Percentiles rank a stretch among this genome's conserved stretches.
Evolutionary conservation across 2,113 vertebrate species (phyloP).

Genomic region (Silurus meridionalis): DNA sequence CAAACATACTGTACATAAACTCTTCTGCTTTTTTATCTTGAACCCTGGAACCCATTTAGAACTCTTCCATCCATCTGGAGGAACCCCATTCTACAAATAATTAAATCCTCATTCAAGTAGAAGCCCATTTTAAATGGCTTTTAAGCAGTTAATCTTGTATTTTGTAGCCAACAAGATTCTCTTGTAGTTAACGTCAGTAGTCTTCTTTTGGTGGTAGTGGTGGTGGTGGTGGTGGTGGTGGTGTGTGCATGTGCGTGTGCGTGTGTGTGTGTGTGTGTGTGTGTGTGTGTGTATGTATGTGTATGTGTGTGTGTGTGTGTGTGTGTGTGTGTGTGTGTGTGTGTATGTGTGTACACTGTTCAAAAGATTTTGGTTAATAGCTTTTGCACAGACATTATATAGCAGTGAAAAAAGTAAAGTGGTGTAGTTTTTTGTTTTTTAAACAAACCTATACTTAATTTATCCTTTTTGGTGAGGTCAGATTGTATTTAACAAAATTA

Average conservation of each 20-base stretch:
- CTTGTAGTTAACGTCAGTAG: neutral
- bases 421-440: neutral
- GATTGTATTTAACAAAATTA: neutral
- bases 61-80: neutral
- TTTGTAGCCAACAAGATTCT: neutral
- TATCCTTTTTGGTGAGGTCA: neutral
- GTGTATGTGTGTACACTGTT: neutral
- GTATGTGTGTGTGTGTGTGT: neutral
- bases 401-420: neutral
- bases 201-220: neutral
- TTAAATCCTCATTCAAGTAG: neutral
- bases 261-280: too few species aligned
- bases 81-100: neutral
- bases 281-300: neutral
- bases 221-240: too few species aligned
- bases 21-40: neutral
- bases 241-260: too few species aligned
- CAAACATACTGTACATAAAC: neutral
- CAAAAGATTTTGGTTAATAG: neutral
- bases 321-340: constrained; percentile 3
- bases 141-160: neutral
- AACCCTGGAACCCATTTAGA: neutral
- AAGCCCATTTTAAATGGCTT: neutral
- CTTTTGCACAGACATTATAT: neutral
- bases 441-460: neutral